Evolutionary conservation across 2,113 vertebrate genomes (phyloP).

Genomic region (Girardinichthys multiradiatus): DNA sequence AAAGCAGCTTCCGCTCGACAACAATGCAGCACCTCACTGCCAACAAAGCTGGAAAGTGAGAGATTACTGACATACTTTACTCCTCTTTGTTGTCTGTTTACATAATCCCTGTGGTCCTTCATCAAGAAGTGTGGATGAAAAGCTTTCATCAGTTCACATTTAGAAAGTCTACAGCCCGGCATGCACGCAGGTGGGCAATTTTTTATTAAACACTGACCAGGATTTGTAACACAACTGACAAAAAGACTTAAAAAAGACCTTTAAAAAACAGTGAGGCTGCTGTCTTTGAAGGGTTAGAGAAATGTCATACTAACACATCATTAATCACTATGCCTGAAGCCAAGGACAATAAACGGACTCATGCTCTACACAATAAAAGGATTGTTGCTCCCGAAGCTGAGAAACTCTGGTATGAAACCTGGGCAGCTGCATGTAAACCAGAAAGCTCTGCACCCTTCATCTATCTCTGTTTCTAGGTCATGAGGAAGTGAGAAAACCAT

Average conservation of each 20-base stretch:
- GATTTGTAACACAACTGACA: slow-evolving; percentile 21
- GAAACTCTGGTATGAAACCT: slow-evolving; percentile 28
- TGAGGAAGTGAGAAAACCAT: slow-evolving; percentile 11
- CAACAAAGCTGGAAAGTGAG: slow-evolving; percentile 51
- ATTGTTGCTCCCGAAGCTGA: slow-evolving; percentile 12
- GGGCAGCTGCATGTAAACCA: slow-evolving; percentile 32
- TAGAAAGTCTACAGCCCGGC: slow-evolving; percentile 42
- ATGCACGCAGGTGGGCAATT: slow-evolving; percentile 58
- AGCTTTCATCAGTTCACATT: slow-evolving; percentile 53
- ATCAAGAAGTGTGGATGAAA: slow-evolving; percentile 56
- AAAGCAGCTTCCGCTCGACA: slow-evolving; percentile 31
- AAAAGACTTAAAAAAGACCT: slow-evolving; percentile 4
- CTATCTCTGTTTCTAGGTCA: slow-evolving; percentile 6
- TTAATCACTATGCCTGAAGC: slow-evolving; percentile 51
- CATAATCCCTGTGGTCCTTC: slow-evolving; percentile 62
- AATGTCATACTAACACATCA: slow-evolving; percentile 27
- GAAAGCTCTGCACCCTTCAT: slow-evolving; percentile 14
- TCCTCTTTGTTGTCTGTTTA: slow-evolving; percentile 67
- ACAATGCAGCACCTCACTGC: slow-evolving; percentile 45
- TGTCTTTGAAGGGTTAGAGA: slow-evolving; percentile 14
- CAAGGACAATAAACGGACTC: slow-evolving; percentile 50
- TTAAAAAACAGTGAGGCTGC: background rate
- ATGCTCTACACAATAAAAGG: slow-evolving; percentile 27
- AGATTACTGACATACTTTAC: slow-evolving; percentile 55
- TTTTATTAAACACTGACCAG: slow-evolving; percentile 39